Percentiles rank a stretch among this genome's conserved stretches.
These are phyloP conservation scores for Gerris buenoi DNA, from an alignment of 1,140 invertebrate genomes.

Conservation along the genomic window DNA sequence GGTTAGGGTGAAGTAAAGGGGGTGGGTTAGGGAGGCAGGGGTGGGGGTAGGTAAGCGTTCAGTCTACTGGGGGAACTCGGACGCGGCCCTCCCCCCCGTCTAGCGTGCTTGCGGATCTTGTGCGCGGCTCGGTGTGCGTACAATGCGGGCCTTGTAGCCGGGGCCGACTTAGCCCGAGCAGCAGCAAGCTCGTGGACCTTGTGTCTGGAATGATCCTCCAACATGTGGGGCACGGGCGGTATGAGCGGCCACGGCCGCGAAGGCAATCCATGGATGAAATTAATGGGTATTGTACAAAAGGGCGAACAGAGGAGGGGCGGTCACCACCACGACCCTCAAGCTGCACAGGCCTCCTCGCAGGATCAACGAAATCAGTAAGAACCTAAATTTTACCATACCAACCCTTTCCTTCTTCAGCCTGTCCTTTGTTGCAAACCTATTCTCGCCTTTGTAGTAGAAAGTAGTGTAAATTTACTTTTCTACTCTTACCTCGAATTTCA, in stretches of 20 bases:
- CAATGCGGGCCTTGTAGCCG: neutral
- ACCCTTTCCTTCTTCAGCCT: neutral
- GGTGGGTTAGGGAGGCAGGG: neutral
- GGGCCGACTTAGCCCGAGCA: neutral
- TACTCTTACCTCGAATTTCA: too few relatives aligned
- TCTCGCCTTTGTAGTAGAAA: too few relatives aligned
- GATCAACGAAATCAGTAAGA: constrained; percentile 2
- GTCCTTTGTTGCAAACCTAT: too few relatives aligned
- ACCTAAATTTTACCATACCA: neutral
- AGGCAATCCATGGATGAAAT: constrained; percentile 66
- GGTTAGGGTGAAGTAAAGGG: neutral
- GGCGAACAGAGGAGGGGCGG: constrained; percentile 33
- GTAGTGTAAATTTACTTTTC: too few relatives aligned
- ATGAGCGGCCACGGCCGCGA: constrained; percentile 55
- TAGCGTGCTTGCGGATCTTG: neutral
- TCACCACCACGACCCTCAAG: constrained; percentile 17
- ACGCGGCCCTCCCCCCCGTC: neutral
- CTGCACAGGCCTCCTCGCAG: neutral
- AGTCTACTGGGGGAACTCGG: neutral
- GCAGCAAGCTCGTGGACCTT: neutral
- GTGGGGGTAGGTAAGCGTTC: neutral
- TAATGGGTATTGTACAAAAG: constrained; percentile 67
- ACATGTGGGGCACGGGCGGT: constrained; percentile 63
- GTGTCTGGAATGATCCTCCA: constrained; percentile 16
- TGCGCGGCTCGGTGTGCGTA: neutral